These are phyloP conservation scores for Petrocephalus schoutedeni DNA, from an alignment of 2,797 vertebrate genomes.

Conservation along the genomic window DNA sequence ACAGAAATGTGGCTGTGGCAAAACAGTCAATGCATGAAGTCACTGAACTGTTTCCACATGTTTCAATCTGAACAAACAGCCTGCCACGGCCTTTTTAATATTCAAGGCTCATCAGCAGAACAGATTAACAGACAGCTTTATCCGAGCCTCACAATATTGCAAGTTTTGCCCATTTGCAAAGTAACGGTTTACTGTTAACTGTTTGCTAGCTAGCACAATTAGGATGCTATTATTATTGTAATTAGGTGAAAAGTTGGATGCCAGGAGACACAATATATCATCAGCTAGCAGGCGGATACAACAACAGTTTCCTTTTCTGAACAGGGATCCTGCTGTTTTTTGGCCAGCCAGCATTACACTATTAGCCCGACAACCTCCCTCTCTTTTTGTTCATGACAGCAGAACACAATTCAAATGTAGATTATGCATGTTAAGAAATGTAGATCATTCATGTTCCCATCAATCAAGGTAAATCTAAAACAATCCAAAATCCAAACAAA, in stretches of 20 bases:
- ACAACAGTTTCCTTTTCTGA: not conserved
- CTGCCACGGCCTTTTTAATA: not conserved
- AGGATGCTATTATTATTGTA: not conserved
- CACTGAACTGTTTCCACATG: not conserved
- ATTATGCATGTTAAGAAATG: not conserved
- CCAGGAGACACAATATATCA: not conserved
- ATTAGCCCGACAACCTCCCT: not conserved
- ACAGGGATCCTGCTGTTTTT: not conserved
- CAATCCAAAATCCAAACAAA: not conserved
- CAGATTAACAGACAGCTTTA: not conserved
- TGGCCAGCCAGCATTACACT: not conserved
- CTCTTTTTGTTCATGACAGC: not conserved
- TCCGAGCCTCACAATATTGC: not conserved
- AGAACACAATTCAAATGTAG: not conserved
- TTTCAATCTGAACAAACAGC: not conserved
- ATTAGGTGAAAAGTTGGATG: not conserved
- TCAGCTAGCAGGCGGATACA: not conserved
- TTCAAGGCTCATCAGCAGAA: not conserved
- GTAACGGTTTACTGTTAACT: not conserved
- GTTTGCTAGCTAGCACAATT: not conserved
- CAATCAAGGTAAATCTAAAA: not conserved
- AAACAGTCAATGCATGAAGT: not conserved
- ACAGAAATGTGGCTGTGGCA: not conserved
- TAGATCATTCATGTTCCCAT: not conserved
- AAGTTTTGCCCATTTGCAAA: not conserved